phyloP scores from a whole-genome alignment of 2,888 invertebrate genomes.

The Thymelicus acteon region DNA sequence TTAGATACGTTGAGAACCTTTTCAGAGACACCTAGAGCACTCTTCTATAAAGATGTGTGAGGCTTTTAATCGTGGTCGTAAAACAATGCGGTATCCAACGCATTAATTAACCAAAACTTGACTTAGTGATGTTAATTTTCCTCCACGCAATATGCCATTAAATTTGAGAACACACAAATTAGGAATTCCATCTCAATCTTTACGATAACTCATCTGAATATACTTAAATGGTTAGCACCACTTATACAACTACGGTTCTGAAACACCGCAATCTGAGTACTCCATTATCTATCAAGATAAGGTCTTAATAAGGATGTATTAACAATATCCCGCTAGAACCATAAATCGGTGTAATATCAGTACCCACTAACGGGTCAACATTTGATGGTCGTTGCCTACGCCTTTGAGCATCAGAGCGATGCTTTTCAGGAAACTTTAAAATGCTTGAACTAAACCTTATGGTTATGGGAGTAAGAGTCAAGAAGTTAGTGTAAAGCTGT shows the following conservation, averaged over 20 bases:
- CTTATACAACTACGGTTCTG: not conserved
- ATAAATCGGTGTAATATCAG: constrained; percentile 26
- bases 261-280: not conserved
- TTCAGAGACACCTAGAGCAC: no score
- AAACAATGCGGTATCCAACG: no score
- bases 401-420: constrained; percentile 28
- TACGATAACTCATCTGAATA: not conserved
- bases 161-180: no score
- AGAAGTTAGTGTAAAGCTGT: constrained; percentile 6
- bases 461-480: constrained; percentile 12
- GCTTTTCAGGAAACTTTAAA: not conserved
- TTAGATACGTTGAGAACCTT: no score
- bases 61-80: no score
- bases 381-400: constrained; percentile 46
- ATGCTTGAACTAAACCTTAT: constrained; percentile 37
- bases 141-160: no score
- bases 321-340: constrained; percentile 10
- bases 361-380: constrained; percentile 43
- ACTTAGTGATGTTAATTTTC: no score
- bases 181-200: no score
- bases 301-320: constrained; percentile 15
- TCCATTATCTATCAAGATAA: constrained; percentile 18
- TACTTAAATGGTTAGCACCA: not conserved
- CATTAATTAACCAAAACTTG: no score
- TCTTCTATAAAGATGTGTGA: no score